These are phyloP conservation scores for Datnioides undecimradiatus DNA, from an alignment of 2,113 vertebrate genomes.

Conservation along the genomic window DNA sequence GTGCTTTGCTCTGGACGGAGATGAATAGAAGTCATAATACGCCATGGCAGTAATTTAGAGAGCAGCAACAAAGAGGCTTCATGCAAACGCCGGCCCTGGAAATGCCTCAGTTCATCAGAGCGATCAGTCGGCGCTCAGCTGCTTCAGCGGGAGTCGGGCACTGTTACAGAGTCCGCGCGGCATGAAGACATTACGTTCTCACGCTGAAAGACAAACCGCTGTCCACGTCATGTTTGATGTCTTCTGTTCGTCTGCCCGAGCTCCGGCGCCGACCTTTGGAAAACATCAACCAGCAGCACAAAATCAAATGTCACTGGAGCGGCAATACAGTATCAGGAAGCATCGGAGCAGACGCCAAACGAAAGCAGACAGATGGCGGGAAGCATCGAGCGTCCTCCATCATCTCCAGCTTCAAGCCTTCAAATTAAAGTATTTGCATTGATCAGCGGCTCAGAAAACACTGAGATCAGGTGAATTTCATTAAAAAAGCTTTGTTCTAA, in stretches of 20 bases:
- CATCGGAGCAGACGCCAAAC: too few species aligned
- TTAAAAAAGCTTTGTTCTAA: too few species aligned
- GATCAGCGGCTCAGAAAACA: not conserved
- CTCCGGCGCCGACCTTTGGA: conserved; percentile 20
- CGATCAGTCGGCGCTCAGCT: not conserved
- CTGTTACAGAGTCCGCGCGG: too few species aligned
- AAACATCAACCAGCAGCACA: conserved; percentile 6
- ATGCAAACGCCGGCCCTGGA: not conserved
- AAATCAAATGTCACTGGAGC: conserved; percentile 13
- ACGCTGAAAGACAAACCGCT: not conserved
- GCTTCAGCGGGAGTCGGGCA: conserved; percentile 5
- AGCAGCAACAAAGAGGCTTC: not conserved
- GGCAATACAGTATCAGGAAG: not conserved
- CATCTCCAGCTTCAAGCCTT: too few species aligned
- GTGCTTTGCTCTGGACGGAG: not conserved
- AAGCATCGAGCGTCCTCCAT: too few species aligned
- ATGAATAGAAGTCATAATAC: not conserved
- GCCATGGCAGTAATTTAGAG: not conserved
- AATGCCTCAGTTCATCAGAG: not conserved
- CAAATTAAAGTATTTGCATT: too few species aligned
- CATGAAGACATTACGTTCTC: not conserved
- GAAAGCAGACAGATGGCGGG: too few species aligned
- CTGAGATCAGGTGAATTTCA: not conserved
- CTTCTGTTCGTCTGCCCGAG: not conserved
- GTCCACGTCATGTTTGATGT: not conserved